Conservation (phyloP, 2,888 invertebrate species). For the Aspidiotus rigidus region DNA sequence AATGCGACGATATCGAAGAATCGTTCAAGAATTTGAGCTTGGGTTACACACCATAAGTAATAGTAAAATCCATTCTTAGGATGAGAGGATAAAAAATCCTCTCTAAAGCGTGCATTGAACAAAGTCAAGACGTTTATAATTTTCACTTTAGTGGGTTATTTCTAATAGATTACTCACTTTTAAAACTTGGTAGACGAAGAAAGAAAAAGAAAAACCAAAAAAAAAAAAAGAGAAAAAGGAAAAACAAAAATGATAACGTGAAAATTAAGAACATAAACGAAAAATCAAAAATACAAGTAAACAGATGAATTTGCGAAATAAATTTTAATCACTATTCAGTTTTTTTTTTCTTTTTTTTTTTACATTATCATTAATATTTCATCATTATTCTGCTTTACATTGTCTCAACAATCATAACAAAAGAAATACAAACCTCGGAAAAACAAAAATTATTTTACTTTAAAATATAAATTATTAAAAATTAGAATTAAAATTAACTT, state of each 20-base stretch:
- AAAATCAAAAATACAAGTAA: constrained; percentile 12
- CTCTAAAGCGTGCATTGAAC: constrained; percentile 24
- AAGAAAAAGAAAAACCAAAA: constrained; percentile 9
- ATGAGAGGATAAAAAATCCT: too few relatives aligned
- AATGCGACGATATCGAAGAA: background rate
- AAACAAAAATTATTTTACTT: constrained; percentile 30
- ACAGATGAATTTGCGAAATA: constrained; percentile 18
- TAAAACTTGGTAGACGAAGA: constrained; percentile 9
- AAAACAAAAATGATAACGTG: constrained; percentile 17
- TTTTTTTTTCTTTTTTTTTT: constrained; percentile 13
- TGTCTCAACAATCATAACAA: constrained; percentile 15
- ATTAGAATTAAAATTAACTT: constrained; percentile 30
- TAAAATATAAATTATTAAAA: constrained; percentile 26
- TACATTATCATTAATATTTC: constrained; percentile 28
- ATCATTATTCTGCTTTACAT: constrained; percentile 13
- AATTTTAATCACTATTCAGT: constrained; percentile 13
- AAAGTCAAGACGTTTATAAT: constrained; percentile 12
- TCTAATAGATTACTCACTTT: background rate
- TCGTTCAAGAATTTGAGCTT: constrained; percentile 7
- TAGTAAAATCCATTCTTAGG: background rate
- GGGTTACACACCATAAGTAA: constrained; percentile 18
- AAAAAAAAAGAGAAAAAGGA: constrained; percentile 8
- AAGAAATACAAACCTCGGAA: constrained; percentile 4
- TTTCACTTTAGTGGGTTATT: constrained; percentile 14
- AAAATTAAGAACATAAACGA: constrained; percentile 13